Evolutionary conservation across 1,140 invertebrate genomes (phyloP).

Genomic region (Ips typographus): DNA sequence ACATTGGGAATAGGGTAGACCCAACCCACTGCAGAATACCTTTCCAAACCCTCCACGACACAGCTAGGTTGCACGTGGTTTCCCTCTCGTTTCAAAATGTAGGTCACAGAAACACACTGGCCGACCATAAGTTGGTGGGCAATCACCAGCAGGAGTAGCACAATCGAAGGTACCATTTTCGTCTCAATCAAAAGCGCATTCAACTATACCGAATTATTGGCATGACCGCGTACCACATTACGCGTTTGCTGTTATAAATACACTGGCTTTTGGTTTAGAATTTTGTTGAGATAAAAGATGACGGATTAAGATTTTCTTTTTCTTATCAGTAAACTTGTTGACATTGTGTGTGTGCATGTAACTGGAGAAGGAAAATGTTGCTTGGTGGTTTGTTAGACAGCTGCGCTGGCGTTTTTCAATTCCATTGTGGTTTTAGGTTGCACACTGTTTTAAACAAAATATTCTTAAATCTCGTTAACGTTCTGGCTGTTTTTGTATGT

Average conservation of each 20-base stretch:
- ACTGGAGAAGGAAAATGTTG: too few relatives aligned
- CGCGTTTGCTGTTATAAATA: constrained; percentile 8
- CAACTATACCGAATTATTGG: not conserved
- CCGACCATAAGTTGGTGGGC: not conserved
- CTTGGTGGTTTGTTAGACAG: too few relatives aligned
- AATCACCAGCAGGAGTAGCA: not conserved
- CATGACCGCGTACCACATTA: not conserved
- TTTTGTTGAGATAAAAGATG: not conserved
- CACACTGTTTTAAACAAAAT: too few relatives aligned
- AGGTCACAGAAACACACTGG: constrained; percentile 39
- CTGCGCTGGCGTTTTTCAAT: too few relatives aligned
- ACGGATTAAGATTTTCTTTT: constrained; percentile 4
- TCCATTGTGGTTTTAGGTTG: too few relatives aligned
- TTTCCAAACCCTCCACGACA: constrained; percentile 41
- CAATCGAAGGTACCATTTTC: not conserved
- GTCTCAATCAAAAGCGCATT: not conserved
- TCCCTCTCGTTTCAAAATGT: constrained; percentile 40
- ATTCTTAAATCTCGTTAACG: too few relatives aligned
- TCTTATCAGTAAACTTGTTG: not conserved
- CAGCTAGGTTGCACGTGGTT: constrained; percentile 38
- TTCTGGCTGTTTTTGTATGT: too few relatives aligned
- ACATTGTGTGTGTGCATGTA: not conserved
- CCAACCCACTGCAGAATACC: constrained; percentile 43
- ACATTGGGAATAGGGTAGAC: constrained; percentile 39
- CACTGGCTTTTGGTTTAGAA: not conserved